These are phyloP conservation scores for Tamandua tetradactyla DNA, from an alignment of 2,797 vertebrate species.

Conservation along the genomic window DNA sequence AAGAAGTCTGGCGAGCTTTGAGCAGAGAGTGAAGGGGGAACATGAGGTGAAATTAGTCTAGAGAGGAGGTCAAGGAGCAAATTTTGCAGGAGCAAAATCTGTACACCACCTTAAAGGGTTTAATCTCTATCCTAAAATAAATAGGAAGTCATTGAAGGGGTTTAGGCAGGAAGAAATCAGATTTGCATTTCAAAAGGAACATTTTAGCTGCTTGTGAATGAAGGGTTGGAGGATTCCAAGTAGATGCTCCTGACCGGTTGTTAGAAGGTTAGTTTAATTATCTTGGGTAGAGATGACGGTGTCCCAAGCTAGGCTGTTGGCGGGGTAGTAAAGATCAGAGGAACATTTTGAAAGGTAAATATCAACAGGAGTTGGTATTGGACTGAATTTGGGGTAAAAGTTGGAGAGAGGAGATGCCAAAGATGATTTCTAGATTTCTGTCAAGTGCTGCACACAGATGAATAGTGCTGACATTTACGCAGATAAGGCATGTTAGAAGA, in stretches of 20 bases:
- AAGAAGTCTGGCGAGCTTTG: neutral
- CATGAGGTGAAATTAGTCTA: neutral
- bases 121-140: conserved; percentile 49
- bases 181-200: conserved; percentile 72
- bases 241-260: neutral
- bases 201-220: conserved; percentile 25
- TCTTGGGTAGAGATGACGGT: neutral
- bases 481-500: neutral
- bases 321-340: neutral
- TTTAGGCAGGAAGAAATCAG: conserved; percentile 28
- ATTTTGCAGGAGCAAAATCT: neutral
- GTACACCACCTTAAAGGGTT: conserved; percentile 18
- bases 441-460: neutral
- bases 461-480: neutral
- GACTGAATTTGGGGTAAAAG: neutral
- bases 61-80: neutral
- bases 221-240: neutral
- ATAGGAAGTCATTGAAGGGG: neutral
- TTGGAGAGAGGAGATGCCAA: neutral
- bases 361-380: neutral
- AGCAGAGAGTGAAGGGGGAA: neutral
- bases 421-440: neutral
- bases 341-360: neutral
- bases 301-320: neutral
- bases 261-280: neutral